Conservation (phyloP, 2,888 invertebrate species). For the Caenorhabditis imperialis region DNA sequence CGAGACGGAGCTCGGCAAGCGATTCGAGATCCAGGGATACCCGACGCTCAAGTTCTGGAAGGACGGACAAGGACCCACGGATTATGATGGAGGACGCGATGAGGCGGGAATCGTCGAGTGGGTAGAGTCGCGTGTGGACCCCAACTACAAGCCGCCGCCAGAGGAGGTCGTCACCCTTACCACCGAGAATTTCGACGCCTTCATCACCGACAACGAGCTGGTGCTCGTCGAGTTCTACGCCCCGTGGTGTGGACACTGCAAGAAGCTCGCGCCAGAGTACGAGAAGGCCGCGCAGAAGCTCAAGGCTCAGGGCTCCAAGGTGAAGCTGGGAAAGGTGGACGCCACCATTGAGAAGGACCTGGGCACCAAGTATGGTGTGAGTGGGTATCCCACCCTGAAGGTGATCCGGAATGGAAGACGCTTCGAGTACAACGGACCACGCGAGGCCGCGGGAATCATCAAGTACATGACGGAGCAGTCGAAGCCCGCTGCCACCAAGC, state of each 20-base stretch:
- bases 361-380: slow-evolving; percentile 80
- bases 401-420: slow-evolving; percentile 80
- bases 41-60: slow-evolving; percentile 82
- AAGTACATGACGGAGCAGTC: slow-evolving; percentile 81
- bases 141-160: slow-evolving; percentile 82
- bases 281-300: slow-evolving; percentile 80
- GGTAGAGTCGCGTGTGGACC: slow-evolving; percentile 80
- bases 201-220: slow-evolving; percentile 79
- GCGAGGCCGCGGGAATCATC: slow-evolving; percentile 80
- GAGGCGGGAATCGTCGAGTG: slow-evolving; percentile 81
- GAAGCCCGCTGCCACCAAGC: slow-evolving; percentile 78
- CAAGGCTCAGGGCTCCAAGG: slow-evolving; percentile 60
- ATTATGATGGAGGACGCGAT: slow-evolving; percentile 81
- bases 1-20: slow-evolving; percentile 80
- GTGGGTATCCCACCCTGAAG: slow-evolving; percentile 81
- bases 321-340: slow-evolving; percentile 81
- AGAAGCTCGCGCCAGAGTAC: slow-evolving; percentile 80
- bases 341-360: slow-evolving; percentile 81
- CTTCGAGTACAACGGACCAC: slow-evolving; percentile 81
- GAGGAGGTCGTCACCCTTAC: slow-evolving; percentile 80
- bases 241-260: slow-evolving; percentile 81
- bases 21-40: slow-evolving; percentile 81
- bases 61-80: slow-evolving; percentile 79
- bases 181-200: slow-evolving; percentile 80
- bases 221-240: slow-evolving; percentile 82